A percentile compares a stretch with the other conserved stretches of the same genome.
phyloP scores from a whole-genome alignment of 2,113 vertebrate species.

The Scomber japonicus region DNA sequence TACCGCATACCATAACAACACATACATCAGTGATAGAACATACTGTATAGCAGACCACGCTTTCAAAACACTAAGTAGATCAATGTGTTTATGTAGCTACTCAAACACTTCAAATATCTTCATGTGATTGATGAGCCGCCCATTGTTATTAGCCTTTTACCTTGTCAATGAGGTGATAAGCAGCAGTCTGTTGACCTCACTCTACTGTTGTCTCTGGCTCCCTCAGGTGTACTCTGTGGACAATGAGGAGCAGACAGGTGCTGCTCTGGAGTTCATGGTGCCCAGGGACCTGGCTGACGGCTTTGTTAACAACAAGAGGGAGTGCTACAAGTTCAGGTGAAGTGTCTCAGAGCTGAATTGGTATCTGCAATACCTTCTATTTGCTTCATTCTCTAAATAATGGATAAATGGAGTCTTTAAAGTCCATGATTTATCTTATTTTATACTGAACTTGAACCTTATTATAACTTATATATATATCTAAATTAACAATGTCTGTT shows the following conservation, averaged over 20 bases:
- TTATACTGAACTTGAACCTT: background rate
- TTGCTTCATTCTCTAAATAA: background rate
- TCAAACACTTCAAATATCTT: background rate
- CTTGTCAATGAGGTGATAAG: background rate
- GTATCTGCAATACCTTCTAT: background rate
- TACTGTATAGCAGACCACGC: background rate
- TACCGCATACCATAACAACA: slow-evolving; percentile 14
- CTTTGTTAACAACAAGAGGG: slow-evolving; percentile 96
- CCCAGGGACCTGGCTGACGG: slow-evolving; percentile 93
- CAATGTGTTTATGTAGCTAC: slow-evolving; percentile 13
- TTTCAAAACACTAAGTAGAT: background rate
- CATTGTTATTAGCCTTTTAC: background rate
- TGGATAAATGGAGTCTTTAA: background rate
- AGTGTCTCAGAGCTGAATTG: slow-evolving; percentile 10
- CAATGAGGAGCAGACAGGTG: slow-evolving; percentile 80
- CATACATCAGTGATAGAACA: slow-evolving; percentile 3
- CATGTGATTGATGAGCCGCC: background rate
- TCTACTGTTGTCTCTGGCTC: slow-evolving; percentile 56
- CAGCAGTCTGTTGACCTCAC: background rate
- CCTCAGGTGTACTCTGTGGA: slow-evolving; percentile 88
- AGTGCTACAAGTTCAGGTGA: slow-evolving; percentile 94
- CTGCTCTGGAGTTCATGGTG: slow-evolving; percentile 89
- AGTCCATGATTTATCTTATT: background rate
- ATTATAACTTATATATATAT: too few species aligned
- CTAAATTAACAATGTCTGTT: too few species aligned